Percentiles rank a stretch among this genome's conserved stretches.
Conservation (phyloP, 2,797 vertebrate genomes). For the Tragopan temminckii region DNA sequence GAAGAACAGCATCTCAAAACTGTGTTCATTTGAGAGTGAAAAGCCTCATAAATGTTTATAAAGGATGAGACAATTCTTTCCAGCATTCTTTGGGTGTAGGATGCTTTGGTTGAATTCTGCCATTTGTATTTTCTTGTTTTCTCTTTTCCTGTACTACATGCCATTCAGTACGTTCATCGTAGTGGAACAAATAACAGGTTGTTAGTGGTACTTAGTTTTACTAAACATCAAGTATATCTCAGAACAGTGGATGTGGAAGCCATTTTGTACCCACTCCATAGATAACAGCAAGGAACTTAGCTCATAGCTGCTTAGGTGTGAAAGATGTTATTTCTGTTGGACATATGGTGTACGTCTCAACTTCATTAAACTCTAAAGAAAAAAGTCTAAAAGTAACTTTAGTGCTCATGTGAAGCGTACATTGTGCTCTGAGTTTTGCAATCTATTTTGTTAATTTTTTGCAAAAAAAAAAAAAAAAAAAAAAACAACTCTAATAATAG, state of each 20-base stretch:
- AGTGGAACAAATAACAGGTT: neutral
- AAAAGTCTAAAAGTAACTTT: neutral
- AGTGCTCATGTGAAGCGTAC: neutral
- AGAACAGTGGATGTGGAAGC: neutral
- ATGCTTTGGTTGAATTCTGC: conserved; percentile 20
- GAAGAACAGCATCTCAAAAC: conserved; percentile 27
- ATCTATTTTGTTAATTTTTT: neutral
- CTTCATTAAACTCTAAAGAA: neutral
- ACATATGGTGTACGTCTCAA: neutral
- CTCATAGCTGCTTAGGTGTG: neutral
- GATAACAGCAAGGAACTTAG: neutral
- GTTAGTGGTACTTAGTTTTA: neutral
- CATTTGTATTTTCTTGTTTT: neutral
- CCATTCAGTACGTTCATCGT: neutral
- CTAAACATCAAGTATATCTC: neutral
- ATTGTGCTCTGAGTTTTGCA: neutral
- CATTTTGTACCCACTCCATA: neutral
- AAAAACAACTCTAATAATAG: neutral
- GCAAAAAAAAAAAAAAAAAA: no score
- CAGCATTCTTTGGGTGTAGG: neutral
- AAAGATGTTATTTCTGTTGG: conserved; percentile 4
- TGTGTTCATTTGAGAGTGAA: neutral
- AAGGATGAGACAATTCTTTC: neutral
- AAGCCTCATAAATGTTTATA: neutral
- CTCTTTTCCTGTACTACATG: neutral